These are phyloP conservation scores for Pionites leucogaster DNA, from an alignment of 2,113 vertebrate species.

Conservation along the genomic window DNA sequence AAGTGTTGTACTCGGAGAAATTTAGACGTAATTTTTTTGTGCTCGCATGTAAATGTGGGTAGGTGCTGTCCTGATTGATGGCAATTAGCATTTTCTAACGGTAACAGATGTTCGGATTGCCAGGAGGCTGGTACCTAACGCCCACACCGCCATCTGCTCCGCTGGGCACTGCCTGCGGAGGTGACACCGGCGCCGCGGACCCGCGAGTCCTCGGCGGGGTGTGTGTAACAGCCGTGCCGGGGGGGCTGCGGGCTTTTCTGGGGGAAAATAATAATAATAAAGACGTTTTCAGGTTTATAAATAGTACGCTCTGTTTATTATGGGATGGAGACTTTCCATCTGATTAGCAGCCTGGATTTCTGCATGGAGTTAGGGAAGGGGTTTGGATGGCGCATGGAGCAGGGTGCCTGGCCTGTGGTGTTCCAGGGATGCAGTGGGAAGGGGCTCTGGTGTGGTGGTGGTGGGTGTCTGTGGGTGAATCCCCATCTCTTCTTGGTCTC, in stretches of 20 bases:
- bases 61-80: conserved; percentile 91
- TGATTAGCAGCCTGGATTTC: conserved; percentile 2
- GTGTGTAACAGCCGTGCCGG: conserved; percentile 2
- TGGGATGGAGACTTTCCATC: conserved; percentile 58
- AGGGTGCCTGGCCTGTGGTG: accelerated
- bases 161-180: conserved; percentile 77
- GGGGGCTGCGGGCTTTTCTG: not conserved
- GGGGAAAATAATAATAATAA: conserved; percentile 68
- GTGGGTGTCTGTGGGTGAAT: not conserved
- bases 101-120: conserved; percentile 92
- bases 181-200: conserved; percentile 40
- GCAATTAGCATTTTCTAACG: conserved; percentile 94
- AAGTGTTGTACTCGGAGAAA: conserved; percentile 74
- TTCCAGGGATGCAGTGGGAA: not conserved
- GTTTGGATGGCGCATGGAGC: not conserved
- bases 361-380: not conserved
- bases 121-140: conserved; percentile 88
- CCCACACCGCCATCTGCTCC: conserved; percentile 89
- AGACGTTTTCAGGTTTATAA: conserved; percentile 72
- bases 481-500: not conserved
- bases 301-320: conserved; percentile 61
- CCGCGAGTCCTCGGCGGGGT: conserved; percentile 38
- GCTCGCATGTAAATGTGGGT: conserved; percentile 84
- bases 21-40: conserved; percentile 79
- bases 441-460: not conserved